Base-by-base conservation (phyloP, 2,113 vertebrate species). In the Australoheros scitulus region DNA sequence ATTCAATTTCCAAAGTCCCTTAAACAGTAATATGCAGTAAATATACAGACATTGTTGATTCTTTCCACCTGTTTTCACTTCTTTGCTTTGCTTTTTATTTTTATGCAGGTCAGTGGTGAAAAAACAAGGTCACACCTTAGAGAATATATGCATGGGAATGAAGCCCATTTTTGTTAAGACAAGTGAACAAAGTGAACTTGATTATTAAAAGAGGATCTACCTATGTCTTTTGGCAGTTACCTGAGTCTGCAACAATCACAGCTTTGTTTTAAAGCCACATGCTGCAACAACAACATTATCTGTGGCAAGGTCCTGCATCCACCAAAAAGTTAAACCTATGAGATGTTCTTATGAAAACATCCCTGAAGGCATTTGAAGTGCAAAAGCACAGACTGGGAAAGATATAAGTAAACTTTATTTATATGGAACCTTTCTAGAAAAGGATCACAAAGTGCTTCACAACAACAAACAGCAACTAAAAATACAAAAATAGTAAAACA, bases 1-100 rank as follows among this genome's bases (percentile, higher is more conserved):
- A n/a, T 47, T 50, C 13, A 24, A 70, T 77, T 81, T 81, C 57
- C 61, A 80, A 63, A 77, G 63, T 72, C 58, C 34, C 57, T 43
- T n/a, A 61, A 77, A 57, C 47, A 81, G 43, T 26, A 38, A 20
- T 43, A 4, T 22, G 26, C 29, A 38, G 50, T 34, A 63, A 75
- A 36, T 60, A 77, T 24, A 15, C 32, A 11, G 10, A 20, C 22
- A 11, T 22, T n/a, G 24, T n/a, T 15, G 50, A 43, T 47, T 65
- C 59, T 82, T 65, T 76, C 50, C 18, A 50, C 2, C 13, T 56
- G 50, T 61, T 61, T 36, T 7, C 17, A 52, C 11, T 13, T 26
- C 22, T 76, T 82, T 76, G 22, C 20, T 81, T 32, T 22, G 20
- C 26, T 47, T 41, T 34, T 41, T 41, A 11, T 9, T 10, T 11